A percentile compares a stretch with the other conserved stretches of the same genome.
phyloP scores from a whole-genome alignment of 2,113 vertebrate species.

The Chaetops frenatus region DNA sequence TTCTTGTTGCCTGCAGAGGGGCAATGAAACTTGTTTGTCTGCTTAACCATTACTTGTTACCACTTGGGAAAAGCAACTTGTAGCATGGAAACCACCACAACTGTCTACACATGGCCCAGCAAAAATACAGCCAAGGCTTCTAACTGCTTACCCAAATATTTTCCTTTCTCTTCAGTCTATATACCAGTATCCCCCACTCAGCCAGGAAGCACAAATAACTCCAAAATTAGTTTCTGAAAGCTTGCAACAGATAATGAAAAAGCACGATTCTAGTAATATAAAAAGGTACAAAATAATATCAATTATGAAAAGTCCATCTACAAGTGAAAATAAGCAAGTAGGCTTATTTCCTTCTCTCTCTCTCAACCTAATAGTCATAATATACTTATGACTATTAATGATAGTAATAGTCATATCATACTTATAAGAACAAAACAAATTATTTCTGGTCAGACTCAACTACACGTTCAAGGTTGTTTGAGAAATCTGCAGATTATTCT shows the following conservation, averaged over 20 bases:
- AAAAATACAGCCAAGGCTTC: background rate
- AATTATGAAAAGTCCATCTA: too few species aligned
- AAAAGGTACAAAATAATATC: background rate
- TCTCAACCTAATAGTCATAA: background rate
- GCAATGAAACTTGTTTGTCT: background rate
- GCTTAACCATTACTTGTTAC: background rate
- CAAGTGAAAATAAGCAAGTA: background rate
- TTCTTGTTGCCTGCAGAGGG: background rate
- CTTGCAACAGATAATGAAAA: background rate
- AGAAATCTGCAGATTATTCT: background rate
- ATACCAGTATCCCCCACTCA: background rate
- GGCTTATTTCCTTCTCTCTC: background rate
- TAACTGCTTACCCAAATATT: background rate
- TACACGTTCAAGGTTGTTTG: accelerated
- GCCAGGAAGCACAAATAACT: background rate
- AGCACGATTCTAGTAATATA: background rate
- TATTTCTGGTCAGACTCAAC: background rate
- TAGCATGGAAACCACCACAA: background rate
- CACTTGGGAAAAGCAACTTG: background rate
- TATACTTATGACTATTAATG: background rate
- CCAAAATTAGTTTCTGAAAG: background rate
- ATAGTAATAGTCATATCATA: background rate
- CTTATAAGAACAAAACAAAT: background rate
- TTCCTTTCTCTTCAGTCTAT: background rate
- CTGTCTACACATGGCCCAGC: background rate